These are phyloP conservation scores for Endotricha flammealis DNA, from an alignment of 2,888 invertebrate genomes.

Conservation along the genomic window DNA sequence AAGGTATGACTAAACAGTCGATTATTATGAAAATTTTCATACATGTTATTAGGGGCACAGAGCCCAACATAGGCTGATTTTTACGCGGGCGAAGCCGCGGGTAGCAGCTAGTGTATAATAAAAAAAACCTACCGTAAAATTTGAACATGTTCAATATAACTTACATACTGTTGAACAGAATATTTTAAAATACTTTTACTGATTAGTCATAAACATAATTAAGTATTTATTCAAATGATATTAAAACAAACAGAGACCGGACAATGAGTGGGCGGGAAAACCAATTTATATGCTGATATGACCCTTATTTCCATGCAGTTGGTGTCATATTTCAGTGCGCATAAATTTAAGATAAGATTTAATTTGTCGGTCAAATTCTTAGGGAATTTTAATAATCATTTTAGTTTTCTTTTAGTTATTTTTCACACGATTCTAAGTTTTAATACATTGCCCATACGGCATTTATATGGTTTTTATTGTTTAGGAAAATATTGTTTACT, in stretches of 20 bases:
- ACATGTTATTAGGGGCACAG: no score
- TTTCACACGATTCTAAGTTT: no score
- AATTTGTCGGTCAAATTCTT: no score
- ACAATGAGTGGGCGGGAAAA: slow-evolving; percentile 43
- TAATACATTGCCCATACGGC: no score
- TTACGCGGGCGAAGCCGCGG: no score
- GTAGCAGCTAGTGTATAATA: slow-evolving; percentile 2
- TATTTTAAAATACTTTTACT: slow-evolving; percentile 25
- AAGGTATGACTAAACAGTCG: no score
- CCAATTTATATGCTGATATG: slow-evolving; percentile 32
- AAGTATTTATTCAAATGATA: slow-evolving; percentile 58
- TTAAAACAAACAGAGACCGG: slow-evolving; percentile 38
- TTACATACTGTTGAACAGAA: slow-evolving; percentile 20
- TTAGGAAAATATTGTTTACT: no score
- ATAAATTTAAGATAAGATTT: slow-evolving; percentile 22
- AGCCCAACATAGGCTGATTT: no score
- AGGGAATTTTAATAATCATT: no score
- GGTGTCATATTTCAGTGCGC: slow-evolving; percentile 35
- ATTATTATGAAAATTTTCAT: no score
- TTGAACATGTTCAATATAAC: not conserved
- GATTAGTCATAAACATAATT: slow-evolving; percentile 58
- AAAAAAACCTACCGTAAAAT: slow-evolving; percentile 9
- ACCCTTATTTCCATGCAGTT: slow-evolving; percentile 31
- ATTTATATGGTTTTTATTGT: no score
- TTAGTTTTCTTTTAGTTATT: no score